These are phyloP conservation scores for Antheraea yamamai DNA, from an alignment of 2,888 invertebrate species.

Conservation along the genomic window DNA sequence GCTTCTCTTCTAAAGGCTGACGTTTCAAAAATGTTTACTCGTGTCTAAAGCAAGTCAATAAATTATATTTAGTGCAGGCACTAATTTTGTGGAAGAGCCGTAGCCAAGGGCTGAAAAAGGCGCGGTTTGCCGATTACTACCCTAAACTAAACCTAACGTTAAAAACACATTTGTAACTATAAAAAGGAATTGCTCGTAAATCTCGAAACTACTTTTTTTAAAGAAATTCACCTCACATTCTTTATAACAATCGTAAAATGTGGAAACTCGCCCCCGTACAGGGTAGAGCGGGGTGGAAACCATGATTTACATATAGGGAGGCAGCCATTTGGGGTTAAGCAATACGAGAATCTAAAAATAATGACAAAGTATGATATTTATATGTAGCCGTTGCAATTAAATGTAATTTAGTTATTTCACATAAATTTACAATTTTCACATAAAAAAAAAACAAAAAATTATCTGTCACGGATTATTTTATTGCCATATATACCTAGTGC, in stretches of 20 bases:
- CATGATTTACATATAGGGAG: constrained; percentile 59
- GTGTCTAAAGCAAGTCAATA: too few species aligned
- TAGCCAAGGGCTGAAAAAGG: too few species aligned
- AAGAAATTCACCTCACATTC: constrained; percentile 54
- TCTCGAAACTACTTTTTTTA: constrained; percentile 23
- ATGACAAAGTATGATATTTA: background rate
- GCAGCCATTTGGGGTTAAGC: constrained; percentile 42
- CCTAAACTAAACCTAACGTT: constrained; percentile 5
- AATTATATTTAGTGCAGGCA: too few species aligned
- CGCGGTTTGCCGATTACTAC: background rate
- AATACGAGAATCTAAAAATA: constrained; percentile 26
- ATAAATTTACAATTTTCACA: too few species aligned
- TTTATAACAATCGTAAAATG: constrained; percentile 58
- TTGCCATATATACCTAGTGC: too few species aligned
- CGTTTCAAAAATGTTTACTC: too few species aligned
- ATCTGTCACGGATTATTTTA: too few species aligned
- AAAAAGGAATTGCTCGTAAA: constrained; percentile 22
- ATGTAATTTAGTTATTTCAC: too few species aligned
- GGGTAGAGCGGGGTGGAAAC: constrained; percentile 36
- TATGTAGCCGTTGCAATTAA: too few species aligned
- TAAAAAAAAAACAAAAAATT: too few species aligned
- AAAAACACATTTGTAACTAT: constrained; percentile 10
- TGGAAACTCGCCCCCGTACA: constrained; percentile 30
- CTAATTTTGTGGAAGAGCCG: too few species aligned
- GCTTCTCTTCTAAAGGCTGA: too few species aligned